Base-by-base conservation (phyloP, 2,888 invertebrate genomes). In the Drosophila prolongata region DNA sequence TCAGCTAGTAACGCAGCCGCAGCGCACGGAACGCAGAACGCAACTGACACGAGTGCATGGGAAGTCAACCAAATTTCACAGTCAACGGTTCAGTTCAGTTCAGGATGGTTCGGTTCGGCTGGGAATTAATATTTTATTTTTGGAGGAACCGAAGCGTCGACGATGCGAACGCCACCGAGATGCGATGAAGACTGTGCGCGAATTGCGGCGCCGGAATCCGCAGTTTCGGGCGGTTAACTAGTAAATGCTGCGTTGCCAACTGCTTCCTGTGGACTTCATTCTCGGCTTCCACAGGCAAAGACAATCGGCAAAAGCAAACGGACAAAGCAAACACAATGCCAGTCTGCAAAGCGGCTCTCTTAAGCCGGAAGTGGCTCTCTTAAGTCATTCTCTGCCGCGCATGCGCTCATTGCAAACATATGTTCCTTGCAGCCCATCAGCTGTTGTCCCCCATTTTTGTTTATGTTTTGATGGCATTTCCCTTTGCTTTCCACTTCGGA, bases 1-100 rank as follows among this genome's bases (percentile, higher is more conserved):
- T 3, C 16, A 60, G 70, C 62, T 42, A 47, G 24, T 30, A 64
- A 54, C 34, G 53, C 71, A 78, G 72, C 77, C 71, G 78, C 64
- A 72, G 46, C 67, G 75, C 68, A 72, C 80, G 79, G 66, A 76
- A 53, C 64, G 62, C 89, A 61, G 78, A 86, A 66, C 68, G 61
- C 75, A 86, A 85, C 84, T 85, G 87, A 78, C 56, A 56, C 59
- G 52, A 64, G 44, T 38, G 54, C 43, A 56, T 42, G 35, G 65
- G 42, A 57, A 65, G 37, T 75, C 56, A 65, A 66, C 62, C 27
- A 30, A 71, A 60, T 57, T 35, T 68, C 57, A 49, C 11, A 19
- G 30, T 54, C 38, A 14, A 4, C 35, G 34, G 2, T n/a, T 19
- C 10, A 37, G 61, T 47, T 47, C 47, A 16, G 30, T 47, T 34